A percentile compares a stretch with the other conserved stretches of the same genome.
These are phyloP conservation scores for Pipistrellus pygmaeus DNA, from an alignment of 2,797 vertebrate species.

Conservation along the genomic window DNA sequence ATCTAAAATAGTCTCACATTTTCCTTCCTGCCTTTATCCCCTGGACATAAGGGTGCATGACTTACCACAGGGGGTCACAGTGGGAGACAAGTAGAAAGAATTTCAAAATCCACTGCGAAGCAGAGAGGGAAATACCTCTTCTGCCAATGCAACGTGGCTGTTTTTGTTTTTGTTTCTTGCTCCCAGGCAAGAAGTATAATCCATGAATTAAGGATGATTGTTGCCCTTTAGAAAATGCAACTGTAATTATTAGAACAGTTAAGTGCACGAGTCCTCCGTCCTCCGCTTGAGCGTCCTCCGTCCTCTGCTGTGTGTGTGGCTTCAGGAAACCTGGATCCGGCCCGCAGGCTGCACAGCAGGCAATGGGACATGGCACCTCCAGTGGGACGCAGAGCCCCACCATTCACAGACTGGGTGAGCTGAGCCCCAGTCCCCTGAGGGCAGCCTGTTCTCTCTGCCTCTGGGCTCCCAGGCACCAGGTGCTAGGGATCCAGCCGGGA, in stretches of 20 bases:
- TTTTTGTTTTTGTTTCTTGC: constrained; percentile 41
- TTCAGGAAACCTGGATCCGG: neutral
- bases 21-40: neutral
- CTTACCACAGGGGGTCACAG: neutral
- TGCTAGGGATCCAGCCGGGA: neutral
- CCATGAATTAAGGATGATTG: constrained; percentile 77
- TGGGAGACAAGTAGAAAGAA: neutral
- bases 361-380: neutral
- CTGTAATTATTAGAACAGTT: constrained; percentile 76
- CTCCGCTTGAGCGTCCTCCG: neutral
- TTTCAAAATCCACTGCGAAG: neutral
- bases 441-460: neutral
- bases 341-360: neutral
- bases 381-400: neutral
- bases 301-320: neutral
- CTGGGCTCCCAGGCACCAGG: neutral
- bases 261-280: constrained; percentile 6
- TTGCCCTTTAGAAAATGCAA: constrained; percentile 66
- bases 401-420: neutral
- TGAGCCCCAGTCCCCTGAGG: neutral
- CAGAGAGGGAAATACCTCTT: neutral
- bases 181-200: constrained; percentile 62
- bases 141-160: neutral
- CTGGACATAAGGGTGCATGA: neutral
- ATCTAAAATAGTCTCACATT: neutral